Evolutionary conservation across 2,113 vertebrate species (phyloP).

Genomic region (Diglossa brunneiventris): DNA sequence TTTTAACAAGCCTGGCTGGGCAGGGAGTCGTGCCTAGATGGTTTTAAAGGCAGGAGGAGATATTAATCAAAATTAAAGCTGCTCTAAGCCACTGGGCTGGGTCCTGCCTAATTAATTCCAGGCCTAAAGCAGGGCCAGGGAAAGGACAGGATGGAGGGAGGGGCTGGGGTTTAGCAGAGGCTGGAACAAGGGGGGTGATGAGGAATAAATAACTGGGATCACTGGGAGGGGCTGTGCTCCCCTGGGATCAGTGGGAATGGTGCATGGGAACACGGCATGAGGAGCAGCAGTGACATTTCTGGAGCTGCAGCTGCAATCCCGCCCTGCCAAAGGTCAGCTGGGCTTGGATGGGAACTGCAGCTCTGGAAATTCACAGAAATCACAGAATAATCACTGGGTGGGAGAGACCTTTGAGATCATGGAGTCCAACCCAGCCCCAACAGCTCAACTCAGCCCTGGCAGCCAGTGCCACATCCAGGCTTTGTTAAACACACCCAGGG

Average conservation of each 20-base stretch:
- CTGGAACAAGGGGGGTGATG: slow-evolving; percentile 60
- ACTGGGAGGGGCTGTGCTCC: slow-evolving; percentile 6
- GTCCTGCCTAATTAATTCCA: slow-evolving; percentile 62
- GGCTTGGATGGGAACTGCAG: not conserved
- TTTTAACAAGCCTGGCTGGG: slow-evolving; percentile 61
- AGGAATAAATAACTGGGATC: slow-evolving; percentile 71
- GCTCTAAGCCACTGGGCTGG: slow-evolving; percentile 39
- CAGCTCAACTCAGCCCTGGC: fast-evolving
- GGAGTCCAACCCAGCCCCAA: not conserved
- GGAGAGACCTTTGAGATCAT: not conserved
- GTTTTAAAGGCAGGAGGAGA: slow-evolving; percentile 55
- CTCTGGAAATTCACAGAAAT: not conserved
- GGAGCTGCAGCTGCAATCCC: not conserved
- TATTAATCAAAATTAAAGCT: slow-evolving; percentile 77
- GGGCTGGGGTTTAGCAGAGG: slow-evolving; percentile 66
- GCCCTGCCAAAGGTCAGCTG: not conserved
- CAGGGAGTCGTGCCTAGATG: slow-evolving; percentile 46
- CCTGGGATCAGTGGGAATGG: slow-evolving; percentile 54
- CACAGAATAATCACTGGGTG: not conserved
- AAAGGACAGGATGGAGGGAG: slow-evolving; percentile 52
- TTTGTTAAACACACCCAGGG: not conserved
- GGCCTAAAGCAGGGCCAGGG: slow-evolving; percentile 21
- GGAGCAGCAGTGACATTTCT: slow-evolving; percentile 14
- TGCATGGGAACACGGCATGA: not conserved
- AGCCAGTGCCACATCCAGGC: not conserved